Percentiles rank a stretch among this genome's conserved stretches.
phyloP scores from a whole-genome alignment of 2,888 invertebrate species.

The Apomyelois bistriatella region DNA sequence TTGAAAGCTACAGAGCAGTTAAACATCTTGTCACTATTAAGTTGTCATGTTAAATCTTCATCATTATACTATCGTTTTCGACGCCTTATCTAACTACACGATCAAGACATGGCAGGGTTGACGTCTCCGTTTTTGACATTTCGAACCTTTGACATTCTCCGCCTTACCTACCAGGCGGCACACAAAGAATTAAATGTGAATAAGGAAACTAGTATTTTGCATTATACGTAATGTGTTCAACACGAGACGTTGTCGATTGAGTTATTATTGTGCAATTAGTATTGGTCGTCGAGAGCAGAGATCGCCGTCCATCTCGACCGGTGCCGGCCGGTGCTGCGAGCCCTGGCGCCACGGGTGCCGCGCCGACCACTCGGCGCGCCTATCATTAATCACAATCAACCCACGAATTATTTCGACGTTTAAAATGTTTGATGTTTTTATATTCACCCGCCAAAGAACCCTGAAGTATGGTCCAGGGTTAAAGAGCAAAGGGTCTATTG shows the following conservation, averaged over 20 bases:
- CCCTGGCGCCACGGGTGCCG: conserved; percentile 49
- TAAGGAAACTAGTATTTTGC: conserved; percentile 14
- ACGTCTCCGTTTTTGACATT: not conserved
- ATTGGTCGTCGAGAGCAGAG: conserved; percentile 46
- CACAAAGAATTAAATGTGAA: conserved; percentile 9
- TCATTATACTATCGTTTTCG: not conserved
- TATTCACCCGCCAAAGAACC: conserved; percentile 51
- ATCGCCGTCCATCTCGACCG: conserved; percentile 26
- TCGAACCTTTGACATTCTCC: not conserved
- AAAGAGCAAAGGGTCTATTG: conserved; percentile 27
- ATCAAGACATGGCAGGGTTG: not conserved
- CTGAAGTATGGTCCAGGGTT: conserved; percentile 34
- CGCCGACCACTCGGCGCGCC: conserved; percentile 25
- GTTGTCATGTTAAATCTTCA: conserved; percentile 1
- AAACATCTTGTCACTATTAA: not conserved
- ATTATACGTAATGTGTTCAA: conserved; percentile 31
- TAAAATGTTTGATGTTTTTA: conserved; percentile 63
- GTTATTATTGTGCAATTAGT: conserved; percentile 75
- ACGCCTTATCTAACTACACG: conserved; percentile 1
- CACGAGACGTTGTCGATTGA: conserved; percentile 55
- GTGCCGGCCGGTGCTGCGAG: conserved; percentile 16
- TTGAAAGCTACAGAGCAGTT: not conserved
- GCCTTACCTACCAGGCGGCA: no score
- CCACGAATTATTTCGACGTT: conserved; percentile 72
- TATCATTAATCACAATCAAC: conserved; percentile 78